These are phyloP conservation scores for Andricus grossulariae DNA, from an alignment of 1,140 invertebrate species.

Conservation along the genomic window DNA sequence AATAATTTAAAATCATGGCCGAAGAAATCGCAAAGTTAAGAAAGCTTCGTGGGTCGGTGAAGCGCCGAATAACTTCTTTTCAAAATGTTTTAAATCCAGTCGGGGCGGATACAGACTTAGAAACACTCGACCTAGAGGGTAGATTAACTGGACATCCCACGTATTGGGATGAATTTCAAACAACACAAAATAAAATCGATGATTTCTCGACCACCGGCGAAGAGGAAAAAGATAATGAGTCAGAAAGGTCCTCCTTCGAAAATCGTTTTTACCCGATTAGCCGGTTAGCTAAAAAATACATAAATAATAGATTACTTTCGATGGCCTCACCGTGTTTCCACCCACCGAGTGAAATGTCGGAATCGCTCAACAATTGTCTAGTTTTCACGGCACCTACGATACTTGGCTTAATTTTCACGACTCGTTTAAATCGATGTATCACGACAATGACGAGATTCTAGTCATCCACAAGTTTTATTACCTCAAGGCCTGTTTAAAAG, in stretches of 20 bases:
- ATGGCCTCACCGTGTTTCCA: no score
- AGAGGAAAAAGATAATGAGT: neutral
- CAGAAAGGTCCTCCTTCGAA: neutral
- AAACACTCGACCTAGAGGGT: neutral
- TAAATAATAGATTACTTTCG: neutral
- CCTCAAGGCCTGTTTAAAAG: neutral
- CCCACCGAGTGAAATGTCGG: no score
- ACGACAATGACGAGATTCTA: neutral
- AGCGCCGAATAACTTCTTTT: neutral
- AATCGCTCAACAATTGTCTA: neutral
- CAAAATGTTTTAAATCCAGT: neutral
- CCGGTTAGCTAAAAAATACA: neutral
- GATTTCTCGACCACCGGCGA: neutral
- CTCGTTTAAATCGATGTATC: slow-evolving; percentile 8
- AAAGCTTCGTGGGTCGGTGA: neutral
- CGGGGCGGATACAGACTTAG: neutral
- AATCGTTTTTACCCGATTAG: neutral
- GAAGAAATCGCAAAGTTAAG: neutral
- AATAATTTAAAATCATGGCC: neutral
- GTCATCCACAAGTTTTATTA: neutral
- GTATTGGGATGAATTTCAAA: neutral
- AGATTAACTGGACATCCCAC: neutral
- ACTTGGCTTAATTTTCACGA: slow-evolving; percentile 9
- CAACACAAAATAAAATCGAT: neutral
- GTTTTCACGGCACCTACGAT: neutral